These are phyloP conservation scores for Leptinotarsa rubiginosa DNA, from an alignment of 2,888 invertebrate genomes.

Conservation along the genomic window DNA sequence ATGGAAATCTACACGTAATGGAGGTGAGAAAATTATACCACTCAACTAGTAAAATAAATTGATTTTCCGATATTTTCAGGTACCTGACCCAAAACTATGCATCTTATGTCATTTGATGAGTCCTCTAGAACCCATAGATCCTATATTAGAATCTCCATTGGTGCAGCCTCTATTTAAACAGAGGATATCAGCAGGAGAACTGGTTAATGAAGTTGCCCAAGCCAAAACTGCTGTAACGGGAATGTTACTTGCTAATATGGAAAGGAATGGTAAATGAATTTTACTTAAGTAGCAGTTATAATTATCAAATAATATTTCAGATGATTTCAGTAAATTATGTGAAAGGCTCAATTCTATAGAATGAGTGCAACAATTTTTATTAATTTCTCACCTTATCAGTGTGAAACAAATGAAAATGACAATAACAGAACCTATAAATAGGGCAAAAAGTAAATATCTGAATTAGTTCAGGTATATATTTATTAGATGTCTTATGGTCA, in stretches of 20 bases:
- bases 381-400: too few relatives aligned
- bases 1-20: conserved; percentile 64
- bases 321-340: too few relatives aligned
- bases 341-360: too few relatives aligned
- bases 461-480: too few relatives aligned
- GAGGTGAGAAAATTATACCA: conserved; percentile 53
- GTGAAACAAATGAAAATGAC: too few relatives aligned
- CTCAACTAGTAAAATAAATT: not conserved
- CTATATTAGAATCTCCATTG: conserved; percentile 85
- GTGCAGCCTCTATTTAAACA: conserved; percentile 84
- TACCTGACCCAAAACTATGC: conserved; percentile 90
- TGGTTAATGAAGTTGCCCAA: conserved; percentile 80
- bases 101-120: conserved; percentile 91
- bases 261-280: conserved; percentile 74
- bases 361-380: too few relatives aligned
- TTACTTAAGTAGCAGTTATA: too few relatives aligned
- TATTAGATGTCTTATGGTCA: too few relatives aligned
- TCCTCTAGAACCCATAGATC: conserved; percentile 86
- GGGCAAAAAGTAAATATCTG: too few relatives aligned
- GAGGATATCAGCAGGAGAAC: conserved; percentile 80
- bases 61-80: conserved; percentile 60
- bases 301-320: too few relatives aligned
- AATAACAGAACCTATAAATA: too few relatives aligned
- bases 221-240: conserved; percentile 82
- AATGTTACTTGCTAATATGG: conserved; percentile 91